Evolutionary conservation across 2,888 invertebrate genomes (phyloP).

Genomic region (Blomia tropicalis): DNA sequence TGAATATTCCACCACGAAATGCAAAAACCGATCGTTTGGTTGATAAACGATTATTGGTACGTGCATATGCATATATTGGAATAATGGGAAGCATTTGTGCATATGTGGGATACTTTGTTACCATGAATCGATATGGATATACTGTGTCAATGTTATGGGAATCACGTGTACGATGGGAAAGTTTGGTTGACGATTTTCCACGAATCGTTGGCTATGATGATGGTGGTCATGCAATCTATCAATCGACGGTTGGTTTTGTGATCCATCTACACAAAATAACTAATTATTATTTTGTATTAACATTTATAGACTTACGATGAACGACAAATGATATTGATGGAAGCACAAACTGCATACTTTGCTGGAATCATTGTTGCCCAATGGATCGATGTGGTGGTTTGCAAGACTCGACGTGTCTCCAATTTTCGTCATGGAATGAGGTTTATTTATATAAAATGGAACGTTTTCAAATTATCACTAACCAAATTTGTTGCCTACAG

Average conservation of each 20-base stretch:
- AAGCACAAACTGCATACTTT: slow-evolving; percentile 40
- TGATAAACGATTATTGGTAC: slow-evolving; percentile 62
- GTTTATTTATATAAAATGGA: too few species aligned
- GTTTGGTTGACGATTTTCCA: slow-evolving; percentile 39
- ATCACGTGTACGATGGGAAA: slow-evolving; percentile 39
- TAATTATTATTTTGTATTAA: too few species aligned
- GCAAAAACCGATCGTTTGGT: slow-evolving; percentile 39
- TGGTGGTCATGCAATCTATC: slow-evolving; percentile 29
- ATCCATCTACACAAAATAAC: too few species aligned
- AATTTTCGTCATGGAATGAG: slow-evolving; percentile 40
- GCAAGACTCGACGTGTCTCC: slow-evolving; percentile 39
- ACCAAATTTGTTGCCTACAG: too few species aligned
- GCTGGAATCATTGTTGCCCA: slow-evolving; percentile 39
- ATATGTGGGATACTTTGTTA: slow-evolving; percentile 86
- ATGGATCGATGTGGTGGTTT: slow-evolving; percentile 39
- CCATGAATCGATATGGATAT: slow-evolving; percentile 99
- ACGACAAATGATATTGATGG: slow-evolving; percentile 38
- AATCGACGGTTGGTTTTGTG: not conserved
- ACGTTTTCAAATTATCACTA: too few species aligned
- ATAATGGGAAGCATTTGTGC: slow-evolving; percentile 44
- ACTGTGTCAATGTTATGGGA: slow-evolving; percentile 43
- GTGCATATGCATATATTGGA: slow-evolving; percentile 85
- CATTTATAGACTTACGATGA: slow-evolving; percentile 35
- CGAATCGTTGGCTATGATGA: slow-evolving; percentile 32
- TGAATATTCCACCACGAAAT: slow-evolving; percentile 44